Evolutionary conservation across 1,140 invertebrate species (phyloP).

Genomic region (Heliothis subflexa): DNA sequence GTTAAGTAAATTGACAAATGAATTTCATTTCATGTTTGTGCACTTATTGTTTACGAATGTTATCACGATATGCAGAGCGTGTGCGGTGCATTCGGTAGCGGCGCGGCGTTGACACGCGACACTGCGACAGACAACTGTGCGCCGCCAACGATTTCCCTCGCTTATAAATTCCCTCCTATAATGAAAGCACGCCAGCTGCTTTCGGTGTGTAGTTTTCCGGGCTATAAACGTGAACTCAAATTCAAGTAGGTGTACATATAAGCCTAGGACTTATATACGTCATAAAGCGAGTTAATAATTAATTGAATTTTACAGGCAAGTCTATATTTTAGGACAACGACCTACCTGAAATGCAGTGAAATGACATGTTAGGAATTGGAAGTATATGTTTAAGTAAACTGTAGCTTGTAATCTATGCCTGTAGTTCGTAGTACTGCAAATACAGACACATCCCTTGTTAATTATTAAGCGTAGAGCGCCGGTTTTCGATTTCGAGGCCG

Average conservation of each 20-base stretch:
- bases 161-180: conserved; percentile 68
- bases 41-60: conserved; percentile 36
- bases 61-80: conserved; percentile 4
- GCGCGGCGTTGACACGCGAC: not conserved
- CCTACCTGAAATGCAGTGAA: conserved; percentile 15
- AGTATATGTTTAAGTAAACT: not conserved
- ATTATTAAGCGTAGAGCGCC: not conserved
- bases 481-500: not conserved
- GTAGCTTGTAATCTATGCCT: not conserved
- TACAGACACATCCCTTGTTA: not conserved
- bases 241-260: conserved; percentile 16
- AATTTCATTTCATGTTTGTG: conserved; percentile 15
- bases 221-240: conserved; percentile 37
- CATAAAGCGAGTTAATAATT: conserved; percentile 9
- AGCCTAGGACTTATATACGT: not conserved
- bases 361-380: not conserved
- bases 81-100: conserved; percentile 6
- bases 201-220: conserved; percentile 66
- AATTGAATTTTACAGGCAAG: not conserved
- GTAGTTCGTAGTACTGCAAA: not conserved
- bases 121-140: conserved; percentile 61
- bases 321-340: not conserved
- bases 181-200: conserved; percentile 70
- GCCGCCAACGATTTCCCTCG: conserved; percentile 62
- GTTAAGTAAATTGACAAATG: not conserved